Evolutionary conservation across 1,140 invertebrate genomes (phyloP), one percentile per base, ranked within the genome.

Genomic region (Ceratosolen solmsi): DNA sequence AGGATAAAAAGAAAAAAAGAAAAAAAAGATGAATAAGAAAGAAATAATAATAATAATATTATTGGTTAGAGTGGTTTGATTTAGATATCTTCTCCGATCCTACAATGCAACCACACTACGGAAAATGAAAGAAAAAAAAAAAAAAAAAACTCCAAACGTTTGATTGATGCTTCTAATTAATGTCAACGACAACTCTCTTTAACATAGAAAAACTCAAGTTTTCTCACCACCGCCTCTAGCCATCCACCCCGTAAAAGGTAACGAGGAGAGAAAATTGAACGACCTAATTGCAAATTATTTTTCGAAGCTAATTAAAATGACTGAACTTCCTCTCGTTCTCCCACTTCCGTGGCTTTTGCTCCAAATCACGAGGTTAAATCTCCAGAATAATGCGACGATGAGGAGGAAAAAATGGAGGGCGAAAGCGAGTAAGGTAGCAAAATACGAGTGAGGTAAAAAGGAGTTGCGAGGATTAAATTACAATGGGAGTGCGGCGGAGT

Each of bases 101-200:
- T 63, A 20, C 13, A 20, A 33, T 17, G 13, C 33, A 5, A 68
- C 38, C 33, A 9, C 0, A 9, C n/a, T n/a, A n/a, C n/a, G n/a
- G 33, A 11, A 68, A n/a, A 17, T 36, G n/a, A 20, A n/a, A n/a
- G n/a, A n/a, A n/a, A n/a, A n/a, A 7, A 13, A 46, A 46, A 46
- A 46, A 7, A 46, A 46, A 46, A 25, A 74, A 74, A 38, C 30
- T 58, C 72, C 27, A 30, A 77, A 49, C 25, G 8, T 65, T 51
- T 36, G 68, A 79, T 72, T 25, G 51, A 79, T 79, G 46, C 49
- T 56, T 79, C 38, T 79, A 79, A 73, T 79, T 79, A 79, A 79
- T 51, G 65, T 56, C 65, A 41, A 38, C 20, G 60, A 76, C 58
- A 27, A 71, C 49, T 22, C 46, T 56, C 49, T 56, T 36, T 65